phyloP scores from a whole-genome alignment of 2,888 invertebrate species.

The Pyrrhosoma nymphula region DNA sequence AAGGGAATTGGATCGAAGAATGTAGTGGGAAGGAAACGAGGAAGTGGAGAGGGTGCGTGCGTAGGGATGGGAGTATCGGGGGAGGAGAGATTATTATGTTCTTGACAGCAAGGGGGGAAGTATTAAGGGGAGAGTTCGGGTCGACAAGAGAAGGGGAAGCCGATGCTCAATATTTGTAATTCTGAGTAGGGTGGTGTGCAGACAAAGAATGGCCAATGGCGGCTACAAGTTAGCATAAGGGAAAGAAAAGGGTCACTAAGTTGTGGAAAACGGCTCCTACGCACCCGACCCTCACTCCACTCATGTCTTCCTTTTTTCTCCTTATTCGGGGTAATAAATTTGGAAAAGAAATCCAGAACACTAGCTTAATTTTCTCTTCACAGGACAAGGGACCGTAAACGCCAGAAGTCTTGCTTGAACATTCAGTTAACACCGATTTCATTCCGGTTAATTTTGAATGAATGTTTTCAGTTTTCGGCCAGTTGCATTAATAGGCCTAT shows the following conservation, averaged over 20 bases:
- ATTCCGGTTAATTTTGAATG: no score
- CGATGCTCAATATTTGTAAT: conserved; percentile 30
- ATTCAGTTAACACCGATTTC: no score
- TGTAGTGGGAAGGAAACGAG: not conserved
- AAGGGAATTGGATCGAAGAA: not conserved
- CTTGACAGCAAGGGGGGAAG: not conserved
- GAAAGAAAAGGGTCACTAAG: not conserved
- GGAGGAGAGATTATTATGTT: not conserved
- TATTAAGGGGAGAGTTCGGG: not conserved
- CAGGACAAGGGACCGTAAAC: no score
- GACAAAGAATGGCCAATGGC: conserved; percentile 24
- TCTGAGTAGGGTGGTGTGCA: not conserved
- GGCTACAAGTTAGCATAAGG: not conserved
- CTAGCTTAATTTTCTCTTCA: not conserved
- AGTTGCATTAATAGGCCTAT: no score
- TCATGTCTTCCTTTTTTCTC: not conserved
- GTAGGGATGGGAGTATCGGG: not conserved
- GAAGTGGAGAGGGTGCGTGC: not conserved
- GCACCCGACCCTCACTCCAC: not conserved
- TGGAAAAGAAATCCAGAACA: not conserved
- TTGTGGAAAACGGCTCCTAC: not conserved
- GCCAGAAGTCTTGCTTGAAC: no score
- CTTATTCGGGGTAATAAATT: not conserved
- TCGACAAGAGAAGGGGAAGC: not conserved
- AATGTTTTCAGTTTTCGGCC: no score